Base-by-base conservation (phyloP, 2,113 vertebrate species). In the Zosterops pallidus region DNA sequence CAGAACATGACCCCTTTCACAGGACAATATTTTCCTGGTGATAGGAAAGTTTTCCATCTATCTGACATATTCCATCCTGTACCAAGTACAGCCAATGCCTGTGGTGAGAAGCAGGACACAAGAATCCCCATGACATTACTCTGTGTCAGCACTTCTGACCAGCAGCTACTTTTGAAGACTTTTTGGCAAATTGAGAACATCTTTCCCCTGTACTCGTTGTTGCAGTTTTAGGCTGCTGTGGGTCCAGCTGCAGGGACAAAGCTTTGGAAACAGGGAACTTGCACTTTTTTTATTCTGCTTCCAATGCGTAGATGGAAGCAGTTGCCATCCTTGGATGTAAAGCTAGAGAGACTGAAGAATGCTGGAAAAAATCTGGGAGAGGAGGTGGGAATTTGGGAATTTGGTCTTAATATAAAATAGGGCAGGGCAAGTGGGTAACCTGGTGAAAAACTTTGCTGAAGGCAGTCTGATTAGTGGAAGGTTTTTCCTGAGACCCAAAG, bases 61-160 rank as follows among this genome's bases (percentile, higher is more conserved):
- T 56, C 28, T 77, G 50, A 37, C 0, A 0, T 42, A 5, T 12
- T 72, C 42, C 2, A 0, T 76, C 17, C 46, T 71, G 1, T 17
- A 18, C 39, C 18, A 65, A 80, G 28, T 37, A 31, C 50, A 83
- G 16, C 31, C 14, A n/a, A 9, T 16, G 39, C 22, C 65, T 17
- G 37, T 74, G 41, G 41, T 60, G 55, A 91, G 49, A 89, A 65
- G 46, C 76, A n/a, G n/a, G n/a, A n/a, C n/a, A n/a, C n/a, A 24
- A 56, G 31, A 69, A 31, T n/a, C 29, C 35, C 37, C 0, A 0
- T 31, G 69, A 23, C 26, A 15, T 65, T 52, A 47, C 13, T 56
- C 10, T 63, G 5, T 22, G 35, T 44, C 64, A 60, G 46, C n/a
- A 23, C 44, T 90, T 53, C 31, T 29, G 39, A 60, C 47, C 12